phyloP scores from a whole-genome alignment of 2,888 invertebrate genomes.

The Macropis europaea region DNA sequence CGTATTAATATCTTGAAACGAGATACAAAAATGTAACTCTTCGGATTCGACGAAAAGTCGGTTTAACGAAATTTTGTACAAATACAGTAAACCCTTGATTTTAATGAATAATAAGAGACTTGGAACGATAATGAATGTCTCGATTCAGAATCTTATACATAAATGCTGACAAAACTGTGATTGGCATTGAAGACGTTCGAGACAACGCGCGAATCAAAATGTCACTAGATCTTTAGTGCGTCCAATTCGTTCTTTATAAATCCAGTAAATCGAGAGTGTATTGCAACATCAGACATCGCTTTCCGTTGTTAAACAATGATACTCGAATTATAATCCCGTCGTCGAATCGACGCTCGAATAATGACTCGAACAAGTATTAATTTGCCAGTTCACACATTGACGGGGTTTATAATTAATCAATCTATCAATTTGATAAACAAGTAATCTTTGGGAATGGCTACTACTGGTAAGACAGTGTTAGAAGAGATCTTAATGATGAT shows the following conservation, averaged over 20 bases:
- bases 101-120: neutral
- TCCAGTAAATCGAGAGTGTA: constrained; percentile 26
- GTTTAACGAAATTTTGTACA: neutral
- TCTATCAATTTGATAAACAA: too few relatives aligned
- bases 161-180: too few relatives aligned
- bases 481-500: too few relatives aligned
- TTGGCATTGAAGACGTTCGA: too few relatives aligned
- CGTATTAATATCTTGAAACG: neutral
- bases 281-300: constrained; percentile 16
- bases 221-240: neutral
- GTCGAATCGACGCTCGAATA: constrained; percentile 51
- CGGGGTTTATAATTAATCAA: too few relatives aligned
- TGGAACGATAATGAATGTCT: too few relatives aligned
- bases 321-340: constrained; percentile 4
- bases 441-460: too few relatives aligned
- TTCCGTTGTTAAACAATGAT: constrained; percentile 3
- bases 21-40: neutral
- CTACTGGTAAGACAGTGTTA: too few relatives aligned
- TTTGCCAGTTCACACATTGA: too few relatives aligned
- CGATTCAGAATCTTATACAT: too few relatives aligned
- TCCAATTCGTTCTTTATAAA: neutral
- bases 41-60: neutral
- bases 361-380: constrained; percentile 28
- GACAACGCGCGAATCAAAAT: too few relatives aligned
- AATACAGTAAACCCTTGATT: constrained; percentile 16